Conservation (phyloP, 1,140 invertebrate genomes). For the Zophobas atratus region DNA sequence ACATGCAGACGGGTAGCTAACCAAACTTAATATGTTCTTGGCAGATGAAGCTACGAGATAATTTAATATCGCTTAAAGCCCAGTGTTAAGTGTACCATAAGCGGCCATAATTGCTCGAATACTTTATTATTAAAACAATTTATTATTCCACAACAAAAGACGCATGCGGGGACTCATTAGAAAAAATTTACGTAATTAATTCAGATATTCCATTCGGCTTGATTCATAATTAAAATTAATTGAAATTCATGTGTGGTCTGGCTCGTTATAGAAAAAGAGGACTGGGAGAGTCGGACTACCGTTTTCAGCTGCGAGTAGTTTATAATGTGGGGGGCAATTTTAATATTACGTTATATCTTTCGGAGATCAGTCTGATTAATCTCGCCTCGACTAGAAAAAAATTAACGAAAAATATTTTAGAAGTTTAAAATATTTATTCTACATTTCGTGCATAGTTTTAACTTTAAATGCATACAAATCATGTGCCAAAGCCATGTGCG, state of each 20-base stretch:
- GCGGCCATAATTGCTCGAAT: conserved; percentile 14
- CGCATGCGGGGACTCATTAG: background rate
- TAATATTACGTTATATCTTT: too few relatives aligned
- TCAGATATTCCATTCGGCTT: background rate
- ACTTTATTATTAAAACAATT: background rate
- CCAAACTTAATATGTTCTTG: conserved; percentile 50
- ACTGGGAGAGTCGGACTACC: too few relatives aligned
- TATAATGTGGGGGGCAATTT: too few relatives aligned
- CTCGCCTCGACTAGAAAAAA: too few relatives aligned
- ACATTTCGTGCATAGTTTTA: too few relatives aligned
- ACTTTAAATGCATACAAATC: too few relatives aligned
- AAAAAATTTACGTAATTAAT: background rate
- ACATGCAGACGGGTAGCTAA: conserved; percentile 45
- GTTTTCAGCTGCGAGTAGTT: too few relatives aligned
- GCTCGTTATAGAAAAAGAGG: background rate
- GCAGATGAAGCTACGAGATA: conserved; percentile 36
- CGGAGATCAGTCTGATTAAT: too few relatives aligned
- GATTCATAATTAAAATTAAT: conserved; percentile 11
- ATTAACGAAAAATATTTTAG: too few relatives aligned
- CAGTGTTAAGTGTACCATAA: conserved; percentile 21
- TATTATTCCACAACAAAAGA: background rate
- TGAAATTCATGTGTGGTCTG: conserved; percentile 2
- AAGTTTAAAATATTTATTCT: too few relatives aligned
- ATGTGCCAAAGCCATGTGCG: too few relatives aligned
- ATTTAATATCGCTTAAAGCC: conserved; percentile 44